These are phyloP conservation scores for Clarias batrachus DNA, from an alignment of 2,113 vertebrate genomes.

Conservation along the genomic window DNA sequence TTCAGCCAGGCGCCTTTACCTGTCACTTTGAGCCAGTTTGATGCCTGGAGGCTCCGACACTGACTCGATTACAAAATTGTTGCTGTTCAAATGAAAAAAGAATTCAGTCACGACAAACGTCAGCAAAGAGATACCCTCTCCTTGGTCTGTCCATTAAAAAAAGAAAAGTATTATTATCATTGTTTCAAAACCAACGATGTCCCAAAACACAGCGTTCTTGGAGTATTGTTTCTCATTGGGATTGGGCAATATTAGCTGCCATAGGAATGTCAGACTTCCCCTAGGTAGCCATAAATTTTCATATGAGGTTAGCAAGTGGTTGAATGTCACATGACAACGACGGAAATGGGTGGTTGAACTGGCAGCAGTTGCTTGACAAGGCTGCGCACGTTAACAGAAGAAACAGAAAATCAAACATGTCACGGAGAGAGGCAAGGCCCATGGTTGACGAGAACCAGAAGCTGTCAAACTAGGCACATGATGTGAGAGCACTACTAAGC, in stretches of 20 bases:
- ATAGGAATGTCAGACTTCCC: background rate
- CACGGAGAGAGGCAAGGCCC: conserved; percentile 61
- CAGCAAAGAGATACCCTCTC: conserved; percentile 62
- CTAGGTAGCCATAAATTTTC: conserved; percentile 57
- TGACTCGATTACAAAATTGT: conserved; percentile 60
- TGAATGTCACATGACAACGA: conserved; percentile 69
- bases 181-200: background rate
- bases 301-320: conserved; percentile 41
- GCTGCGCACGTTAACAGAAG: conserved; percentile 56
- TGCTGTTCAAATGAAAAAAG: conserved; percentile 57
- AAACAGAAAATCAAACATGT: conserved; percentile 61
- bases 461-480: conserved; percentile 60
- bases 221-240: background rate
- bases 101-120: background rate
- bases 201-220: background rate
- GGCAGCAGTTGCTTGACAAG: conserved; percentile 65
- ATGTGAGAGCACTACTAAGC: conserved; percentile 10
- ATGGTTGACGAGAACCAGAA: conserved; percentile 66
- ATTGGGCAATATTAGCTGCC: background rate
- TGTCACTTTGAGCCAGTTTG: conserved; percentile 61
- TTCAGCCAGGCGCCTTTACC: conserved; percentile 61
- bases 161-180: background rate
- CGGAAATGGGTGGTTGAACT: conserved; percentile 65
- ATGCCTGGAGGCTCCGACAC: conserved; percentile 62
- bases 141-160: background rate